Percentiles rank a stretch among this genome's conserved stretches.
phyloP scores from a whole-genome alignment of 64 coral and sea anemone genomes.

The Montipora efflorescens region DNA sequence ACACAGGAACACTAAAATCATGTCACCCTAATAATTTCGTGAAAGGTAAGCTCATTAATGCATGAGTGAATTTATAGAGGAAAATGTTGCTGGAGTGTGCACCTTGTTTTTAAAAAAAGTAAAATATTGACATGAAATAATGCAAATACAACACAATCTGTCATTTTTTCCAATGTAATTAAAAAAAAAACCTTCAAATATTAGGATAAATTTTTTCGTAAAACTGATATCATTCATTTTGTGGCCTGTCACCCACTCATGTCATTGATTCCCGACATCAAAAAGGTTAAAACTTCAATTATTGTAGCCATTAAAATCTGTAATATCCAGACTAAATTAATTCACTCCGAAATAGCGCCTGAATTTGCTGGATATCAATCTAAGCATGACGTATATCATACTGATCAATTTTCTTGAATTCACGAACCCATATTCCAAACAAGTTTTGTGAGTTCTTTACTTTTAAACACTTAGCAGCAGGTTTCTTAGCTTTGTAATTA shows the following conservation, averaged over 20 bases:
- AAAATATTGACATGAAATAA: slow-evolving; percentile 1
- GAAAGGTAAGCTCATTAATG: too few species aligned
- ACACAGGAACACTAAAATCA: too few species aligned
- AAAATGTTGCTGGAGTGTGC: too few species aligned
- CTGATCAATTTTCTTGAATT: too few species aligned
- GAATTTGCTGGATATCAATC: too few species aligned
- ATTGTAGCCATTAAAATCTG: neutral
- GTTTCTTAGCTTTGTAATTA: neutral
- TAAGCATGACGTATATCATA: too few species aligned
- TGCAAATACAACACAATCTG: neutral
- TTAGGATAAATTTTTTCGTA: neutral
- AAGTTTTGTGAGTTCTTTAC: too few species aligned
- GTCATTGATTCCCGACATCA: too few species aligned
- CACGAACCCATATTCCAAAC: too few species aligned
- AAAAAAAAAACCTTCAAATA: neutral
- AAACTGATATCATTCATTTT: neutral
- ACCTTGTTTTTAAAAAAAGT: neutral
- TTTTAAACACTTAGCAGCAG: neutral
- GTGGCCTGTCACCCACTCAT: neutral
- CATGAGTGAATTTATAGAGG: too few species aligned
- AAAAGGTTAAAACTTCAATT: neutral
- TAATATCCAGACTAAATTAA: neutral
- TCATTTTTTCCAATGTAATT: neutral
- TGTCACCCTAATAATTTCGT: too few species aligned
- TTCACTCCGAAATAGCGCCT: neutral